A percentile compares a stretch with the other conserved stretches of the same genome.
These are phyloP conservation scores for Papilio helenus DNA, from an alignment of 1,140 invertebrate genomes.

Conservation along the genomic window DNA sequence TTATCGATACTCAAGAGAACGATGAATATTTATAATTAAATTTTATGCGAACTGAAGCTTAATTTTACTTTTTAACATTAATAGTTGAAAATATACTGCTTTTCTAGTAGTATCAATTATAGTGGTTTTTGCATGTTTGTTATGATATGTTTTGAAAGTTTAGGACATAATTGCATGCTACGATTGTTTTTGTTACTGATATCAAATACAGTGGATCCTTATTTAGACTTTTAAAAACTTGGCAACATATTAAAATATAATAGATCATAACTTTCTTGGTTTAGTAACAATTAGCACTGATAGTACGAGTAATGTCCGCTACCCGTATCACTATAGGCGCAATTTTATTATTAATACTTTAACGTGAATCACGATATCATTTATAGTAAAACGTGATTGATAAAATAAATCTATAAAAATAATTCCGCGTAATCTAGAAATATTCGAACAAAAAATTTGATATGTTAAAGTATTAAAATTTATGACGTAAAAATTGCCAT, in stretches of 20 bases:
- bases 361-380: constrained; percentile 9
- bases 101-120: not conserved
- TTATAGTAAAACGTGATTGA: constrained; percentile 19
- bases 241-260: not conserved
- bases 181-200: not conserved
- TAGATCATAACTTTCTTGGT: not conserved
- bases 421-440: not conserved
- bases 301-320: not conserved
- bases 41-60: constrained; percentile 25
- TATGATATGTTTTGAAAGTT: no score
- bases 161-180: no score
- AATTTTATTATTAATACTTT: not conserved
- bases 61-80: not conserved
- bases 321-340: not conserved
- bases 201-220: not conserved
- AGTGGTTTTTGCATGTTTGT: not conserved
- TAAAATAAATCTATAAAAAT: constrained; percentile 10
- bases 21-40: constrained; percentile 50
- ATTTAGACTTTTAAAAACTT: not conserved
- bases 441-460: not conserved
- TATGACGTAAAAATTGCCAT: not conserved
- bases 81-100: no score
- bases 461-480: not conserved
- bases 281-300: not conserved
- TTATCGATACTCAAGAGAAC: constrained; percentile 71